A percentile compares a stretch with the other conserved stretches of the same genome.
phyloP scores from a whole-genome alignment of 2,888 invertebrate genomes.

The Epirrita christyi region DNA sequence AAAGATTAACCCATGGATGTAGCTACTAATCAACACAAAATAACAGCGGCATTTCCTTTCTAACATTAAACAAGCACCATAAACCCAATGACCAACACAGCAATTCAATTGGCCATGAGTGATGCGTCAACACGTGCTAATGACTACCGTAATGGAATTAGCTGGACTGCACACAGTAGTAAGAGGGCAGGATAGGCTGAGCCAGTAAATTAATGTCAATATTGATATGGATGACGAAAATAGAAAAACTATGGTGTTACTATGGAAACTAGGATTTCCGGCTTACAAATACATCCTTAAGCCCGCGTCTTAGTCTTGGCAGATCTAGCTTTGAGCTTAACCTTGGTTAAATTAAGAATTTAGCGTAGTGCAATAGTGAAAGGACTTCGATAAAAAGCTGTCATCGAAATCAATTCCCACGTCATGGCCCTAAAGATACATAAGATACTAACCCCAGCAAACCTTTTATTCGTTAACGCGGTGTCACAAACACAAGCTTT shows the following conservation, averaged over 20 bases:
- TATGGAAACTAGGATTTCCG: too few species aligned
- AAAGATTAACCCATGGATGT: neutral
- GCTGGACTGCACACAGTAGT: slow-evolving; percentile 8
- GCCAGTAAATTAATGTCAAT: slow-evolving; percentile 29
- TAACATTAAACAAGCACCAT: slow-evolving; percentile 10
- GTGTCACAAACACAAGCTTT: slow-evolving; percentile 25
- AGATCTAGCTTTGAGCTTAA: too few species aligned
- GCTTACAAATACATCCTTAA: too few species aligned
- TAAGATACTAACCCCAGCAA: slow-evolving; percentile 4
- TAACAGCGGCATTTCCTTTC: neutral
- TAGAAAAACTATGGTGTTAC: slow-evolving; percentile 14
- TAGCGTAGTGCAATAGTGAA: neutral
- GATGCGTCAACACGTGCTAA: slow-evolving; percentile 45
- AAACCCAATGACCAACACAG: slow-evolving; percentile 11
- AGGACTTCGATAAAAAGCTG: slow-evolving; percentile 9
- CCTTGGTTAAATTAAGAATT: neutral
- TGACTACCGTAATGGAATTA: slow-evolving; percentile 47
- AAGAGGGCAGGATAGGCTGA: slow-evolving; percentile 9
- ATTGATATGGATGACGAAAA: slow-evolving; percentile 26
- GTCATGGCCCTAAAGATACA: neutral
- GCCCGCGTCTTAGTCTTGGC: too few species aligned
- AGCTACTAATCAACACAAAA: neutral
- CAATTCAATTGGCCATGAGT: slow-evolving; percentile 44
- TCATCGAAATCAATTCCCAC: slow-evolving; percentile 8
- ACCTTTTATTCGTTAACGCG: slow-evolving; percentile 7